Evolutionary conservation across 2,797 vertebrate genomes (phyloP).

Genomic region (Sarcoramphus papa): DNA sequence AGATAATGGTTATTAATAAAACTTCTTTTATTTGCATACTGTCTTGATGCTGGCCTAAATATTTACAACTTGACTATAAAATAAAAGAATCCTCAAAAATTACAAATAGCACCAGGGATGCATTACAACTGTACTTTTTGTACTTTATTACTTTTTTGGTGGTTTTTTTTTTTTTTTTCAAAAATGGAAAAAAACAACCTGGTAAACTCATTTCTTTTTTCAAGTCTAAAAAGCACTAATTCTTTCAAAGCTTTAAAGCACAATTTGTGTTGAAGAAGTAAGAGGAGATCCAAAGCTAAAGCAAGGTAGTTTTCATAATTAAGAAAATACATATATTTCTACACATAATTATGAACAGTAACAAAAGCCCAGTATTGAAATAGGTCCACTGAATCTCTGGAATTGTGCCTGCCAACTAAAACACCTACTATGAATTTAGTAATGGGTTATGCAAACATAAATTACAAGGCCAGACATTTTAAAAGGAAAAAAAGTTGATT

Average conservation of each 20-base stretch:
- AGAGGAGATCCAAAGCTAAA: conserved; percentile 13
- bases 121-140: background rate
- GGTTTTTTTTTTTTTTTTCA: background rate
- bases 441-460: conserved; percentile 89
- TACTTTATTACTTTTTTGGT: background rate
- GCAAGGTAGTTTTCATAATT: conserved; percentile 11
- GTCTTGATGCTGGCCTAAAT: conserved; percentile 39
- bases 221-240: background rate
- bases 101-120: background rate
- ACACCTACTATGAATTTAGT: conserved; percentile 87
- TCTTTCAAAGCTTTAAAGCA: conserved; percentile 20
- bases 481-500: conserved; percentile 88
- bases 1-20: conserved; percentile 64
- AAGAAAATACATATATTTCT: conserved; percentile 53
- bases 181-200: background rate
- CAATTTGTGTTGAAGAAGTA: background rate
- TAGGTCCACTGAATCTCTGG: conserved; percentile 70
- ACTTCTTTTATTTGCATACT: conserved; percentile 58
- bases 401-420: conserved; percentile 80
- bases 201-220: background rate
- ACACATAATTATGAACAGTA: conserved; percentile 65
- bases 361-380: conserved; percentile 72
- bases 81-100: conserved; percentile 1
- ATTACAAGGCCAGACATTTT: conserved; percentile 86
- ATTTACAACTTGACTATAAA: conserved; percentile 40